Evolutionary conservation across 2,888 invertebrate genomes (phyloP).

Genomic region (Pristionchus japonicus): DNA sequence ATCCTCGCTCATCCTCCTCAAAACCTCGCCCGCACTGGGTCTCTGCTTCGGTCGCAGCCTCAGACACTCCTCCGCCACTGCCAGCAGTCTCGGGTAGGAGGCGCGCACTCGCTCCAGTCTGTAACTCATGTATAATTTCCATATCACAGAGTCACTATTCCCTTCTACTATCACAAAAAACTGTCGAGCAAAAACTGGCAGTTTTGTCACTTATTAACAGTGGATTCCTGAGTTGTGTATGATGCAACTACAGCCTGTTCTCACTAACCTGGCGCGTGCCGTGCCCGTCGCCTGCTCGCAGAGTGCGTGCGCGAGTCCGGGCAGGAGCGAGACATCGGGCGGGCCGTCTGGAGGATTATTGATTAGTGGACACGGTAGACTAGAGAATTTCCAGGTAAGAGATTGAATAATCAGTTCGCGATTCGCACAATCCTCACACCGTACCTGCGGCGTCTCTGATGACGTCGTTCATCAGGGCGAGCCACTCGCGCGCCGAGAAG

Average conservation of each 20-base stretch:
- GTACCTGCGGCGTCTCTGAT: constrained; percentile 34
- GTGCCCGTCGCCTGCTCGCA: not conserved
- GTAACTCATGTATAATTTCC: too few species aligned
- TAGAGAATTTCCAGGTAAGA: not conserved
- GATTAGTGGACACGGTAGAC: not conserved
- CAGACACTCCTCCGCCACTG: not conserved
- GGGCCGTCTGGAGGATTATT: not conserved
- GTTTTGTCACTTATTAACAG: too few species aligned
- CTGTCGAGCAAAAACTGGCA: too few species aligned
- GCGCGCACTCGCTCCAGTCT: not conserved
- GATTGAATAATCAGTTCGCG: not conserved
- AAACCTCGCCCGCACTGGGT: not conserved
- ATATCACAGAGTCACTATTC: too few species aligned
- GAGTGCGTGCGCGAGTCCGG: not conserved
- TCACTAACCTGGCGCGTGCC: not conserved
- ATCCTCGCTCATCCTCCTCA: not conserved
- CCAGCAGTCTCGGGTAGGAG: not conserved
- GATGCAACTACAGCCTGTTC: too few species aligned
- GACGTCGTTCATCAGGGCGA: constrained; percentile 28
- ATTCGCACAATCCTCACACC: not conserved
- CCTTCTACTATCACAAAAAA: too few species aligned
- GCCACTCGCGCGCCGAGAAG: constrained; percentile 45
- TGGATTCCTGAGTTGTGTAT: too few species aligned
- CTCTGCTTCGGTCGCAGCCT: not conserved
- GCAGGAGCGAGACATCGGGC: not conserved